Conservation (phyloP, 2,113 vertebrate genomes). For the Corythoichthys haematopterus region DNA sequence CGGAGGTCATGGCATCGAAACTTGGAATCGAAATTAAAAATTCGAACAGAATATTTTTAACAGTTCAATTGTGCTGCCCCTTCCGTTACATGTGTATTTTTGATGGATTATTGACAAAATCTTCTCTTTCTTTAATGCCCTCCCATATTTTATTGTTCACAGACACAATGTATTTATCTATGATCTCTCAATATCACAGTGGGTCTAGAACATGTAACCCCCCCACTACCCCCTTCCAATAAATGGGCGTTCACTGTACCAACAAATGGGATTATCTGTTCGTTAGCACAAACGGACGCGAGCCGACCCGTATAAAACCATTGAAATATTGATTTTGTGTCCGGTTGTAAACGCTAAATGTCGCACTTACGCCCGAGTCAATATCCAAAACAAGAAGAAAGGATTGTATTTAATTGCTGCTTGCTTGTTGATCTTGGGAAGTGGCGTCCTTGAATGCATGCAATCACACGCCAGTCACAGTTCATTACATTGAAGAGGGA, state of each 20-base stretch:
- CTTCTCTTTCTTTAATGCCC: no score
- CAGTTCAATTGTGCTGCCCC: no score
- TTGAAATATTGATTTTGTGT: slow-evolving; percentile 5
- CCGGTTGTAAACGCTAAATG: not conserved
- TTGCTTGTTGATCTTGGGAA: slow-evolving; percentile 29
- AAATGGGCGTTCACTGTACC: not conserved
- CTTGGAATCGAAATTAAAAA: no score
- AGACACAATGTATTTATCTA: not conserved
- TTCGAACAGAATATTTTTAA: no score
- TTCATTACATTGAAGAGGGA: slow-evolving; percentile 49
- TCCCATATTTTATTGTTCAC: no score
- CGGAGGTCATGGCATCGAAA: no score
- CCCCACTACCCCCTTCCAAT: not conserved
- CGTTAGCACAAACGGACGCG: slow-evolving; percentile 19
- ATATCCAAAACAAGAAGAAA: slow-evolving; percentile 17
- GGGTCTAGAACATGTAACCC: not conserved
- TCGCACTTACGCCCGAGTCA: slow-evolving; percentile 1
- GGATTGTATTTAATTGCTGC: slow-evolving; percentile 36
- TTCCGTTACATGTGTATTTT: no score
- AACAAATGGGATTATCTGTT: slow-evolving; percentile 26
- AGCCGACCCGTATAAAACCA: not conserved
- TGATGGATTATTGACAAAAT: no score
- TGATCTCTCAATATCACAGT: not conserved
- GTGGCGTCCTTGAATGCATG: slow-evolving; percentile 30
- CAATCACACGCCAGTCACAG: slow-evolving; percentile 47